A percentile compares a stretch with the other conserved stretches of the same genome.
Conservation (phyloP, 2,113 vertebrate genomes). For the Heliornis fulica region DNA sequence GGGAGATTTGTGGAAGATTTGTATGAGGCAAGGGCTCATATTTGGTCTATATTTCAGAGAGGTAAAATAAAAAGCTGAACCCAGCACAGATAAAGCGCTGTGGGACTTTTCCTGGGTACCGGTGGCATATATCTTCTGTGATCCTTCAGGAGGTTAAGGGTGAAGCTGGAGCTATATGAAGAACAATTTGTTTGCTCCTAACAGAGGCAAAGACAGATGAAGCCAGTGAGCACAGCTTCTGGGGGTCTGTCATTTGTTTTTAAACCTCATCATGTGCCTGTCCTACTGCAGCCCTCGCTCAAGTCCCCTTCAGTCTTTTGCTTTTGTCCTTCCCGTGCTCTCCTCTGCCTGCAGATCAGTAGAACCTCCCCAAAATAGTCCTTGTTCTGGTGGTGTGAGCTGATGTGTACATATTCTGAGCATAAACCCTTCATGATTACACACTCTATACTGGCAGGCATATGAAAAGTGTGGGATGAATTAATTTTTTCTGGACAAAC, state of each 20-base stretch:
- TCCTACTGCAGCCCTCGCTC: not conserved
- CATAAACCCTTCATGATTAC: not conserved
- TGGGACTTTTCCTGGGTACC: not conserved
- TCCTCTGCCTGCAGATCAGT: not conserved
- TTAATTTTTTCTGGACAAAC: not conserved
- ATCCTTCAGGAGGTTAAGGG: not conserved
- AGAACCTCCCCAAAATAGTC: not conserved
- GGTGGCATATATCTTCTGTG: not conserved
- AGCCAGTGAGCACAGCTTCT: not conserved
- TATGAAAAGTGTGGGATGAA: not conserved
- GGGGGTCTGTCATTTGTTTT: not conserved
- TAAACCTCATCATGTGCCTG: not conserved
- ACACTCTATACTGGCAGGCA: not conserved
- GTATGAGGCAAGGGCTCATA: not conserved
- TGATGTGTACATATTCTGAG: not conserved
- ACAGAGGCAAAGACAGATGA: not conserved
- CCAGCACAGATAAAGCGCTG: not conserved
- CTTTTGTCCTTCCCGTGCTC: rapidly evolving
- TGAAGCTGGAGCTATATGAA: constrained; percentile 2
- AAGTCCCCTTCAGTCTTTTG: not conserved
- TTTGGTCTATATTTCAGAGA: constrained; percentile 33
- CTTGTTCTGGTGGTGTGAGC: not conserved
- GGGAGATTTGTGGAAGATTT: constrained; percentile 35
- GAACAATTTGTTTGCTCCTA: constrained; percentile 27
- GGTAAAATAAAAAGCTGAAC: not conserved